Conservation (phyloP, 2,888 invertebrate genomes). For the Masnerella sp. region DNA sequence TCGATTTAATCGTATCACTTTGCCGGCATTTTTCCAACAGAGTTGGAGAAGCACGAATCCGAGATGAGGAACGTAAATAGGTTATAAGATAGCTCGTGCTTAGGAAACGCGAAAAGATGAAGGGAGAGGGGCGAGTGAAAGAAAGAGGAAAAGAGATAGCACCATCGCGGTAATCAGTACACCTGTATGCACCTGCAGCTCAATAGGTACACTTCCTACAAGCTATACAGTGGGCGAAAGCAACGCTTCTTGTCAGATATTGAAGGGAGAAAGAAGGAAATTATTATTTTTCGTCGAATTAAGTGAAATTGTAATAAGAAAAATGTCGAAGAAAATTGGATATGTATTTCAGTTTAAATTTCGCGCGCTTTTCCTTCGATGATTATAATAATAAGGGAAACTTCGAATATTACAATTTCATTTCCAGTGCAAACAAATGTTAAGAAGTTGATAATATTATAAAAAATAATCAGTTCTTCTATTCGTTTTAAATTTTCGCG, state of each 20-base stretch:
- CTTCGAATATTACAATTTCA: too few relatives aligned
- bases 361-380: too few relatives aligned
- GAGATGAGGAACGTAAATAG: slow-evolving; percentile 49
- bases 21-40: slow-evolving; percentile 1
- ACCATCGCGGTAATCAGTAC: slow-evolving; percentile 55
- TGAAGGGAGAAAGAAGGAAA: neutral
- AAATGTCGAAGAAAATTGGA: too few relatives aligned
- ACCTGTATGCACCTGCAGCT: slow-evolving; percentile 56
- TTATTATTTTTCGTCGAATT: neutral
- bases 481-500: too few relatives aligned
- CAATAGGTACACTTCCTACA: slow-evolving; percentile 44
- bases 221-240: slow-evolving; percentile 42
- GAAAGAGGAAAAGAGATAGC: slow-evolving; percentile 34
- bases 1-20: slow-evolving; percentile 33
- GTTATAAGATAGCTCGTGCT: slow-evolving; percentile 39
- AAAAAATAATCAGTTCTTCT: too few relatives aligned
- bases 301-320: too few relatives aligned
- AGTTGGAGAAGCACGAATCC: slow-evolving; percentile 8
- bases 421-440: too few relatives aligned
- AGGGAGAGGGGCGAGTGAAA: slow-evolving; percentile 19
- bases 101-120: slow-evolving; percentile 17
- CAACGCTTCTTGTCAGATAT: slow-evolving; percentile 32
- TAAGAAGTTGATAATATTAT: too few relatives aligned
- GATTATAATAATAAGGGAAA: too few relatives aligned
- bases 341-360: too few relatives aligned